Conservation (phyloP, 2,113 vertebrate genomes). For the Serilophus lunatus region DNA sequence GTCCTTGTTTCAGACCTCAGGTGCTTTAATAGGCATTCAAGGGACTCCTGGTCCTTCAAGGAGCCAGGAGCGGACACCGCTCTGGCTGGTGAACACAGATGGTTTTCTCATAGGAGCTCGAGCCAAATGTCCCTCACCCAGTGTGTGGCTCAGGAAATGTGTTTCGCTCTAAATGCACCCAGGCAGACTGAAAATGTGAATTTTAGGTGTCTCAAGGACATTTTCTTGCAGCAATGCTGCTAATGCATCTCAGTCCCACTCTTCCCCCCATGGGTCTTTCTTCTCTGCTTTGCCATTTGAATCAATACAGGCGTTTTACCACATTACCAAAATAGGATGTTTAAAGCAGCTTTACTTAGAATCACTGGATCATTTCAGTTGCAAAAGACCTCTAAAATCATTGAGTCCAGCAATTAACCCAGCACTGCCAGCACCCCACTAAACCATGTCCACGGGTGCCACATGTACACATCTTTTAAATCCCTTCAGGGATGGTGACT, state of each 20-base stretch:
- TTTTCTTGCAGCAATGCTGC: background rate
- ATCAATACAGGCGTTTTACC: background rate
- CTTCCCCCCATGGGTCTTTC: background rate
- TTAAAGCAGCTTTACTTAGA: background rate
- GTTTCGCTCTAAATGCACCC: background rate
- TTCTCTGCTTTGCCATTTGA: background rate
- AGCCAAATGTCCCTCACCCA: fast-evolving
- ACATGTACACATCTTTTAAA: background rate
- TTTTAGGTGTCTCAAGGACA: background rate
- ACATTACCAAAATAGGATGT: background rate
- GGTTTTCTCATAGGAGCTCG: background rate
- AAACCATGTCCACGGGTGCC: background rate
- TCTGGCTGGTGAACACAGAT: background rate
- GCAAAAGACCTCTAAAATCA: background rate
- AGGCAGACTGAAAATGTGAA: background rate
- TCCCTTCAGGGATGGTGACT: background rate
- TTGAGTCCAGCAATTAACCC: background rate
- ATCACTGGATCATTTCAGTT: background rate
- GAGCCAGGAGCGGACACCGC: fast-evolving
- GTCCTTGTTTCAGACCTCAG: background rate
- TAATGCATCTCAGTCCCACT: background rate
- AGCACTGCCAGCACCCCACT: background rate
- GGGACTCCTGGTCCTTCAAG: background rate
- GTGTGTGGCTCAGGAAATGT: background rate
- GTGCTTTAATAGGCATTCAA: background rate